Base-by-base conservation (phyloP, 1,140 invertebrate species). In the Pseudomyrmex gracilis region DNA sequence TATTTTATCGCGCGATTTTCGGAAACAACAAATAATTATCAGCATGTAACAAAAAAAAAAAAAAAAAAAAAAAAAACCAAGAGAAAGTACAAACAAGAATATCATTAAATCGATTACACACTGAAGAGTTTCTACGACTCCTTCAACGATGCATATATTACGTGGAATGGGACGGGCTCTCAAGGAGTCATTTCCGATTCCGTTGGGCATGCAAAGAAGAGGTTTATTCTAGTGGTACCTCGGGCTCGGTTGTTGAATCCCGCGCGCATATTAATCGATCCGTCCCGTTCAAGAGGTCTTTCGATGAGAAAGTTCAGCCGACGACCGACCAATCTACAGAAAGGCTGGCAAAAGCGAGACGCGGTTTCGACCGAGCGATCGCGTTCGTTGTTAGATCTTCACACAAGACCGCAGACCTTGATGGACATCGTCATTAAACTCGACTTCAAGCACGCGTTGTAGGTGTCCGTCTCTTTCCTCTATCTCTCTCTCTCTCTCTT, bases 341-440 rank as follows among this genome's bases (percentile, higher is more conserved):
- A 80, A 80, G 43, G 64, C 64, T 78, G 34, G 76, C 66, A 58
- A 78, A 78, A 70, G 76, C 49, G 64, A 66, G 73, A 77, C 73
- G 73, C 74, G n/a, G 10, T 34, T 34, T 45, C 24, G 64, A 66
- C 51, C 64, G 64, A 20, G 20, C 15, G 2, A 12, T 45, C 58
- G 34, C 34, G 49, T 17, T 53, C 34, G 43, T 47, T n/a, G 66
- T 34, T 67, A 68, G 66, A 12, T 58, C 57, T 66, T 70, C 55
- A 60, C 82, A 49, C 58, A 60, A n/a, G n/a, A 87, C 85, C 85
- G 71, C 87, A 58, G n/a, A 58, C 73, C 53, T 34, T 91, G 91
- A 91, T 90, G 89, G 90, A 92, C 90, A 90, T 84, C 84, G 87
- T 92, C 88, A 92, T 92, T 92, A 92, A 86, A 80, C 84, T 76